A percentile compares a stretch with the other conserved stretches of the same genome.
phyloP scores from a whole-genome alignment of 2,113 vertebrate species.

The Etia nguti region DNA sequence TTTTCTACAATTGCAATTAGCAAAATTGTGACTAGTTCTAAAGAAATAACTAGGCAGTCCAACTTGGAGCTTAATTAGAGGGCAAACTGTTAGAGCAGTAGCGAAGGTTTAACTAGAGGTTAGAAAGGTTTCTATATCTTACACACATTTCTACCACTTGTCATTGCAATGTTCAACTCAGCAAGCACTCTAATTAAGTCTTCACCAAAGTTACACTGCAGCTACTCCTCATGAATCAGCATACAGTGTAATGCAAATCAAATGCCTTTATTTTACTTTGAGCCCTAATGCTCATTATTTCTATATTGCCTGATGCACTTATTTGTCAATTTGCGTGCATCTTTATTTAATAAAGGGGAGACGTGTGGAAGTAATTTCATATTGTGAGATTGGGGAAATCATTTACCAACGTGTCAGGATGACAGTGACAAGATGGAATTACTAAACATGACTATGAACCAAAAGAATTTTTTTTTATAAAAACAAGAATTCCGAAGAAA shows the following conservation, averaged over 20 bases:
- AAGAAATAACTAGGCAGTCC: constrained; percentile 44
- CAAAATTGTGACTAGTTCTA: constrained; percentile 28
- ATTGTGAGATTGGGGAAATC: not conserved
- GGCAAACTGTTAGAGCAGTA: constrained; percentile 50
- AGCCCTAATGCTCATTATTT: constrained; percentile 52
- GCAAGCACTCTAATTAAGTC: constrained; percentile 71
- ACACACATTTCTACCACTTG: constrained; percentile 62
- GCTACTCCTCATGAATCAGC: constrained; percentile 63
- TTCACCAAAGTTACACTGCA: constrained; percentile 20
- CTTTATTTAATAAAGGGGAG: constrained; percentile 16
- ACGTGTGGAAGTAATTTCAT: not conserved
- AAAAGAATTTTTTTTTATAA: not conserved
- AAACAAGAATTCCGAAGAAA: not conserved
- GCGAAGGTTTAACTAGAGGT: constrained; percentile 67
- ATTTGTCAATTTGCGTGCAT: constrained; percentile 3
- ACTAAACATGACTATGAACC: not conserved
- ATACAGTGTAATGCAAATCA: constrained; percentile 57
- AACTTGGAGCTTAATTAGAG: constrained; percentile 68
- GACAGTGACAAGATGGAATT: not conserved
- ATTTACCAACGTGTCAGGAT: not conserved
- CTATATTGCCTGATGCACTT: constrained; percentile 6
- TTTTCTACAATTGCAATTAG: constrained; percentile 48
- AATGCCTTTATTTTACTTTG: constrained; percentile 42
- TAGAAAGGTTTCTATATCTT: constrained; percentile 63
- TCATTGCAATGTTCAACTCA: constrained; percentile 68